Conservation (phyloP, 2,888 invertebrate species). For the Leptura quadrifasciata region DNA sequence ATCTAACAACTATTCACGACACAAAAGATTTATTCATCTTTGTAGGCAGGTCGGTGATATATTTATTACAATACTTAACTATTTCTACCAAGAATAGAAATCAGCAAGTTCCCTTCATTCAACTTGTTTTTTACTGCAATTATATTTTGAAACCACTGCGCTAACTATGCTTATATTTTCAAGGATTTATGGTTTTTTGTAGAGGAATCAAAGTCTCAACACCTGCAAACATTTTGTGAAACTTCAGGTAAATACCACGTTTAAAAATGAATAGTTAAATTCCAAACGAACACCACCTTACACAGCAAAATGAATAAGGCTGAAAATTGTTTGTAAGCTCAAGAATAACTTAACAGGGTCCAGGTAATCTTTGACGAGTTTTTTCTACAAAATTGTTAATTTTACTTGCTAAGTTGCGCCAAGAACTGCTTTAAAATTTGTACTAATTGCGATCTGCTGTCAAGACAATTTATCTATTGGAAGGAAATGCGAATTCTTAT, state of each 20-base stretch:
- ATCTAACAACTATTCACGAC: constrained; percentile 27
- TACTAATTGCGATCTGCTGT: constrained; percentile 18
- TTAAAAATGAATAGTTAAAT: neutral
- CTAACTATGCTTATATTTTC: neutral
- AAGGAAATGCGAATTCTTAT: constrained; percentile 1
- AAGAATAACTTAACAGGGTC: neutral
- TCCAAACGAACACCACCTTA: neutral
- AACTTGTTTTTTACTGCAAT: constrained; percentile 6
- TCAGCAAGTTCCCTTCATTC: neutral
- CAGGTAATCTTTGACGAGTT: constrained; percentile 23
- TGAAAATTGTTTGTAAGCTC: neutral
- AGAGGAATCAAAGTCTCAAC: constrained; percentile 7
- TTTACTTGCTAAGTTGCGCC: constrained; percentile 11
- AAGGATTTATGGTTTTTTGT: constrained; percentile 13
- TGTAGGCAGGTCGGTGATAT: constrained; percentile 11
- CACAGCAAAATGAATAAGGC: neutral
- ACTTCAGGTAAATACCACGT: constrained; percentile 22
- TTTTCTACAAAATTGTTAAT: constrained; percentile 11
- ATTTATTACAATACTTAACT: constrained; percentile 36
- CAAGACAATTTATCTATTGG: neutral
- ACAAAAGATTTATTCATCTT: constrained; percentile 34
- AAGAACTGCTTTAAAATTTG: constrained; percentile 13
- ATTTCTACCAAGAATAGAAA: constrained; percentile 15
- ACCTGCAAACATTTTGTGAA: constrained; percentile 24
- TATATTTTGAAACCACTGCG: neutral